Evolutionary conservation across 2,888 invertebrate genomes (phyloP).

Genomic region (Cephus nigrinus): DNA sequence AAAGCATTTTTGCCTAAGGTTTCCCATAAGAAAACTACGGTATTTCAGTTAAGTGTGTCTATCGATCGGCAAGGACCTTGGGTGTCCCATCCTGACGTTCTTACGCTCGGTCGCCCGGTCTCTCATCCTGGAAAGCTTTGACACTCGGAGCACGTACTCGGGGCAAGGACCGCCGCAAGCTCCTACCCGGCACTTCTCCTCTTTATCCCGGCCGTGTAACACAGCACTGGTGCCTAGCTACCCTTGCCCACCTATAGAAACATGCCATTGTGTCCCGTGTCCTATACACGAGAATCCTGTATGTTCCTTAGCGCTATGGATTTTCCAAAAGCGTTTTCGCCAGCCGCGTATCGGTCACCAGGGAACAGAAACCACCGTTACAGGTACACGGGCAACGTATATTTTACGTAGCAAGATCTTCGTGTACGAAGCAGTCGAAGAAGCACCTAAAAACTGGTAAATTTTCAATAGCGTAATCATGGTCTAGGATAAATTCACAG

Average conservation of each 20-base stretch:
- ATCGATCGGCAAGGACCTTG: constrained; percentile 65
- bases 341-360: constrained; percentile 5
- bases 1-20: too few species aligned
- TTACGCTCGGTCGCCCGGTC: constrained; percentile 55
- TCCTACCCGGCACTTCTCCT: constrained; percentile 36
- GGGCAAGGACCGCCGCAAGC: constrained; percentile 67
- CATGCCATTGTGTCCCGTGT: constrained; percentile 58
- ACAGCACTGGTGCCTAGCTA: constrained; percentile 20
- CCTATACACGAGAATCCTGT: constrained; percentile 43
- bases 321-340: constrained; percentile 55
- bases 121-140: constrained; percentile 60
- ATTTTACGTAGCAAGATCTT: too few species aligned
- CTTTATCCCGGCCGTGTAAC: constrained; percentile 26
- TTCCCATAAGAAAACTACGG: too few species aligned
- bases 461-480: too few species aligned
- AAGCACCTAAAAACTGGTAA: too few species aligned
- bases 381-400: too few species aligned
- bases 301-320: constrained; percentile 56
- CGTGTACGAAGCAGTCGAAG: too few species aligned
- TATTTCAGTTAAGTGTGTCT: constrained; percentile 36
- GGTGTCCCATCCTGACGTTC: constrained; percentile 51
- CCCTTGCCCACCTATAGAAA: constrained; percentile 42
- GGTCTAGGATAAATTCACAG: too few species aligned
- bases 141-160: constrained; percentile 65
- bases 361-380: background rate